phyloP scores from a whole-genome alignment of 2,797 vertebrate species.

The Aselliscus stoliczkanus region DNA sequence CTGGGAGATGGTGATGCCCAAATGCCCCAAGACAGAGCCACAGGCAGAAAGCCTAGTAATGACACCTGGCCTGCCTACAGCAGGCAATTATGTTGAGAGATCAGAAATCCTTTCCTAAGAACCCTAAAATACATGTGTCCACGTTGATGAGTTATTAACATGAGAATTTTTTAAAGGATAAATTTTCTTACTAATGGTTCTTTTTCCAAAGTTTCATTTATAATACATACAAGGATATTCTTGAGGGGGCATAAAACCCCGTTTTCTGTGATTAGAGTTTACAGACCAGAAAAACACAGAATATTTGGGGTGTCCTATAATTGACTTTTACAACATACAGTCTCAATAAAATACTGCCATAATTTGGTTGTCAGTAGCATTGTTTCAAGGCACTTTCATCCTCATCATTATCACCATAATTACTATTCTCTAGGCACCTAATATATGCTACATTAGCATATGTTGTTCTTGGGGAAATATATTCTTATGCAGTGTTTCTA shows the following conservation, averaged over 20 bases:
- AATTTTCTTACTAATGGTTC: background rate
- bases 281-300: background rate
- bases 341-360: background rate
- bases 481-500: background rate
- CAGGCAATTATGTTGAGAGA: background rate
- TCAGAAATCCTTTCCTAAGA: background rate
- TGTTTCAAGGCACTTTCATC: background rate
- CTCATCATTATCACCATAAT: background rate
- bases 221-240: background rate
- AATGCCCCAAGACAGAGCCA: background rate
- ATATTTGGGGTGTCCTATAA: background rate
- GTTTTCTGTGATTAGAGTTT: background rate
- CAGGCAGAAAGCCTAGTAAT: background rate
- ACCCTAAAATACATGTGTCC: background rate
- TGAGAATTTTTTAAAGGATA: background rate
- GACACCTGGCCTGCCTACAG: background rate
- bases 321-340: background rate
- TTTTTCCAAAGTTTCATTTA: constrained; percentile 6
- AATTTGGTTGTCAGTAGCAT: background rate
- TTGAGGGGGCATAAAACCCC: background rate
- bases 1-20: background rate
- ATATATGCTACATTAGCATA: background rate
- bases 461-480: background rate
- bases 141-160: background rate
- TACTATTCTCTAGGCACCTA: background rate